phyloP scores from a whole-genome alignment of 2,797 vertebrate genomes.

The Chelmon rostratus region DNA sequence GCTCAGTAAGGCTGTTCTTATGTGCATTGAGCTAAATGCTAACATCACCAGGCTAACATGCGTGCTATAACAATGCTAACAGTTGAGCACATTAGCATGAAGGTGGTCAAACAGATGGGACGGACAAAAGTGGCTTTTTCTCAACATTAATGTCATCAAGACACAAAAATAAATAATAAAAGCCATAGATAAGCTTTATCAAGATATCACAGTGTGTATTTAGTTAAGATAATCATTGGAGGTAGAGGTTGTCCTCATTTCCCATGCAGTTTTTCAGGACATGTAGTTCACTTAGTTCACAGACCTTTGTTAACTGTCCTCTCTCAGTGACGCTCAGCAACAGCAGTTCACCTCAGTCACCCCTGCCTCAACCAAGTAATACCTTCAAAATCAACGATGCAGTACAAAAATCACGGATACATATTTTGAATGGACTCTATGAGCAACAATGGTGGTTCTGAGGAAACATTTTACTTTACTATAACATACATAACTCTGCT shows the following conservation, averaged over 20 bases:
- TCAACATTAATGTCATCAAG: neutral
- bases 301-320: constrained; percentile 45
- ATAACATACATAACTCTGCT: constrained; percentile 1
- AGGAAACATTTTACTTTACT: constrained; percentile 8
- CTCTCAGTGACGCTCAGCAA: constrained; percentile 41
- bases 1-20: neutral
- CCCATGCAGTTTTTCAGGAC: constrained; percentile 18
- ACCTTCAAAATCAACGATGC: constrained; percentile 21
- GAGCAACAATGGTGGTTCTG: neutral
- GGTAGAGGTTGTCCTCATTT: neutral
- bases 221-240: neutral
- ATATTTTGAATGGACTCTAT: neutral
- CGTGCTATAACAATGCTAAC: neutral
- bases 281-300: constrained; percentile 38
- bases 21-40: neutral
- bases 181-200: neutral
- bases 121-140: too few relatives aligned
- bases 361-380: constrained; percentile 10
- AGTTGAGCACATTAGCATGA: neutral
- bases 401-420: neutral
- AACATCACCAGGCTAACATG: neutral
- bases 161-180: neutral
- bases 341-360: constrained; percentile 46
- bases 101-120: too few relatives aligned
- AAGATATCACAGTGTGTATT: neutral